These are phyloP conservation scores for Marcusenius ussheri DNA, from an alignment of 2,113 vertebrate species.

Conservation along the genomic window DNA sequence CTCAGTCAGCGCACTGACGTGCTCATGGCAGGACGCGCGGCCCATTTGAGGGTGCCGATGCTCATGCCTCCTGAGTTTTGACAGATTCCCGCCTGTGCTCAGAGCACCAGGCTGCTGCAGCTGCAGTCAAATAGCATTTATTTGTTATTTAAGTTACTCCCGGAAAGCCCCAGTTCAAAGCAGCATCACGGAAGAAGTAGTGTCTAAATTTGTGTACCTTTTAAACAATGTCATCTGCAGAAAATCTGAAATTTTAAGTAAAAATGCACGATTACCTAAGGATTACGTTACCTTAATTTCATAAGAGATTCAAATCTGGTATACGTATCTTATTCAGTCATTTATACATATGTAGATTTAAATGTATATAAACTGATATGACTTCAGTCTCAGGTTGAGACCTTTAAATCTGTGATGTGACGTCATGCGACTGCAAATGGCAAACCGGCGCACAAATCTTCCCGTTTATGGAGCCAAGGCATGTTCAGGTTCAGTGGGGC, in stretches of 20 bases:
- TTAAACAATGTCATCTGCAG: background rate
- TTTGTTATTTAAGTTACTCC: background rate
- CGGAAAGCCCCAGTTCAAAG: background rate
- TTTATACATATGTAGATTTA: background rate
- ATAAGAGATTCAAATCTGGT: background rate
- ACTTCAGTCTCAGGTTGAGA: background rate
- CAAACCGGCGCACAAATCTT: background rate
- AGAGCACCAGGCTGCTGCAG: background rate
- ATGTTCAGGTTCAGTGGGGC: background rate
- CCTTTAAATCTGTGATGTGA: background rate
- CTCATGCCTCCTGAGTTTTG: background rate
- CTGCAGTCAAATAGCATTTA: background rate
- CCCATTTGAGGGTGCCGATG: background rate
- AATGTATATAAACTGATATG: background rate
- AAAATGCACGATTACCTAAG: background rate
- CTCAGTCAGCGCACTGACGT: background rate
- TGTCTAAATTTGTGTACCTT: background rate
- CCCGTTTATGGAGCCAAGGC: background rate
- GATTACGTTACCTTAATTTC: background rate
- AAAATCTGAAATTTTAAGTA: background rate
- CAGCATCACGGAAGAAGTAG: background rate
- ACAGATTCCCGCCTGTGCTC: background rate
- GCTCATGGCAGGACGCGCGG: background rate
- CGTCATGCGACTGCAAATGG: background rate
- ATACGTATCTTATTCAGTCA: background rate